Evolutionary conservation across 92 coral and sea anemone genomes (phyloP), one percentile per base, ranked within the genome.

Genomic region (Epizoanthus rinbou): DNA sequence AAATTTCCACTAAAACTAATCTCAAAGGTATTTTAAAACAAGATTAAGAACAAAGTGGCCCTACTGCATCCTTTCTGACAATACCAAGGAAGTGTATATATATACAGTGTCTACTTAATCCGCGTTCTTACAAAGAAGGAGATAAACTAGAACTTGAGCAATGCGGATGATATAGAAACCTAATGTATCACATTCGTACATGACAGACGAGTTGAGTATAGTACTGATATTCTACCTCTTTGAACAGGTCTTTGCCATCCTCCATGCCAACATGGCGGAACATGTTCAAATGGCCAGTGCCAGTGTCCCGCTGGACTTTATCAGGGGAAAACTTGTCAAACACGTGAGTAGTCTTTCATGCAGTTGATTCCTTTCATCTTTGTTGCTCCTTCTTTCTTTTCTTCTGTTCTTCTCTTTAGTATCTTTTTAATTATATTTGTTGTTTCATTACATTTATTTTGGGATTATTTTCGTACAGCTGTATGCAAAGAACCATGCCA

Each of bases 241-340:
- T 73, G 43, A 3, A 66, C 69, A 96, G 99, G 97, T 78, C 81
- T 89, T n/a, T 96, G 99, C 76, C 86, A 70, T 19, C 99, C 99
- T 8, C 86, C 90, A 6, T 96, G 99, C 64, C 87, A 90, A 47
- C 95, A 96, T 84, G 95, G 95, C 4, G 99, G 99, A 43, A 86
- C 86, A 4, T 96, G 99, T 84, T 80, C 91, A 18, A 88, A 92
- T 62, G 75, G 86, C 22, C 87, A 88, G 57, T 96, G 99, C 57
- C 88, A 94, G 80, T 96, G 99, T 75, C 84, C 88, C 6, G 35
- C 87, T 31, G 99, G 94, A n/a, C 91, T 94, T 52, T 96, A 94
- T 69, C 86, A 94, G 53, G 99, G 99, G 47, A 94, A 80, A 19
- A 87, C 85, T 57, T 96, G 99, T 59, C 92, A 96, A 59, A 96